Base-by-base conservation (phyloP, 1,140 invertebrate species). In the Procambarus clarkii region DNA sequence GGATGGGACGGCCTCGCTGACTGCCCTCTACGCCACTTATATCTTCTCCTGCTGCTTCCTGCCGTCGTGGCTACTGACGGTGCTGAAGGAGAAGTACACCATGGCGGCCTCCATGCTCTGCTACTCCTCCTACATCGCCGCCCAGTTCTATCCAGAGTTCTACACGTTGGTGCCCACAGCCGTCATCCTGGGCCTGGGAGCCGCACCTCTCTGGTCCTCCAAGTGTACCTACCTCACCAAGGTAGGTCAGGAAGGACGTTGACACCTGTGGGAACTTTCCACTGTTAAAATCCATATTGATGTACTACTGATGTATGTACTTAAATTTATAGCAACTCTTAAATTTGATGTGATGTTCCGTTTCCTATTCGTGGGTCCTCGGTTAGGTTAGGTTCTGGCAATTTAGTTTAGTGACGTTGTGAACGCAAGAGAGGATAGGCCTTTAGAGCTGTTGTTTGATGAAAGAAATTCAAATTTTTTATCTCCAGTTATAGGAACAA, bases 151-250 rank as follows among this genome's bases (percentile, higher is more conserved):
- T 93, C 98, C 98, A 1, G 95, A 95, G 86, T 98, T 97, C 95
- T 98, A 97, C 93, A 98, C 98, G 2, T 95, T 99, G 45, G 97
- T 99, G 21, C 98, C 98, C 0, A 97, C 98, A 24, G 98, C 98
- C 5, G 96, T 96, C 13, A 92, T 97, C 34, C 95, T 98, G 24
- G 98, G 98, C 92, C 94, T 99, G 45, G 98, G 98, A 0, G 98
- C 98, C 2, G 98, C 98, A 0, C 98, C 98, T 60, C 97, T 99
- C 96, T 99, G 98, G 98, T 97, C 98, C 0, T 98, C 98, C 4
- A 98, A 99, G 94, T 98, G 98, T 79, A 98, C 97, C 0, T 99
- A 99, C 94, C 95, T 99, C 7, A 99, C 98, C 0, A 97, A 99
- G 93, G 94, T 94, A 18, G 45, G 13, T 18, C 21, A 64, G 15